A percentile compares a stretch with the other conserved stretches of the same genome.
Conservation (phyloP, 2,113 vertebrate genomes). For the Polypterus bichir region DNA sequence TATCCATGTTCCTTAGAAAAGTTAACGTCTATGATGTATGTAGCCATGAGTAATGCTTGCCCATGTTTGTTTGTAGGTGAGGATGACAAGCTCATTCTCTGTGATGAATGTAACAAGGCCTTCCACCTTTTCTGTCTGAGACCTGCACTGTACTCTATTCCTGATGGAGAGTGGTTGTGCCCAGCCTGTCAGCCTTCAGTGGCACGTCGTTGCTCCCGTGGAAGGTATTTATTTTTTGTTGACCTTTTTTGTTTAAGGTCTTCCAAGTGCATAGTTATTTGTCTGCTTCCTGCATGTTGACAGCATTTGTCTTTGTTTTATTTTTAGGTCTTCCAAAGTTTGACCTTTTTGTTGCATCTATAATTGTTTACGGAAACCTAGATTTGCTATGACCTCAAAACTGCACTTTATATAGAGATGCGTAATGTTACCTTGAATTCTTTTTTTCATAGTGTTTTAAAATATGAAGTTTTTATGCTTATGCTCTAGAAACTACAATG, state of each 20-base stretch:
- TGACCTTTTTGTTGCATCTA: too few species aligned
- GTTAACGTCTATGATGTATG: too few species aligned
- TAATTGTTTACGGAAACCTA: too few species aligned
- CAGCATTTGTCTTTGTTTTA: too few species aligned
- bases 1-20: too few species aligned
- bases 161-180: slow-evolving; percentile 84
- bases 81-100: slow-evolving; percentile 90
- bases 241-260: neutral
- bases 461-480: neutral
- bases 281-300: neutral
- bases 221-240: slow-evolving; percentile 47
- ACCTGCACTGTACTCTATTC: slow-evolving; percentile 80
- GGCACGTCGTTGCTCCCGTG: slow-evolving; percentile 71
- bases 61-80: slow-evolving; percentile 53
- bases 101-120: slow-evolving; percentile 94
- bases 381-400: too few species aligned
- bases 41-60: too few species aligned
- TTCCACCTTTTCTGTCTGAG: slow-evolving; percentile 95
- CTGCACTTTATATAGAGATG: too few species aligned
- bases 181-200: slow-evolving; percentile 84
- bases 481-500: slow-evolving; percentile 67
- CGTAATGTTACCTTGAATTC: too few species aligned
- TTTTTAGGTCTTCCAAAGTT: too few species aligned
- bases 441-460: too few species aligned
- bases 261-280: neutral